Percentiles rank a stretch among this genome's conserved stretches.
Conservation (phyloP, 2,888 invertebrate species). For the Drosophila subquinaria region DNA sequence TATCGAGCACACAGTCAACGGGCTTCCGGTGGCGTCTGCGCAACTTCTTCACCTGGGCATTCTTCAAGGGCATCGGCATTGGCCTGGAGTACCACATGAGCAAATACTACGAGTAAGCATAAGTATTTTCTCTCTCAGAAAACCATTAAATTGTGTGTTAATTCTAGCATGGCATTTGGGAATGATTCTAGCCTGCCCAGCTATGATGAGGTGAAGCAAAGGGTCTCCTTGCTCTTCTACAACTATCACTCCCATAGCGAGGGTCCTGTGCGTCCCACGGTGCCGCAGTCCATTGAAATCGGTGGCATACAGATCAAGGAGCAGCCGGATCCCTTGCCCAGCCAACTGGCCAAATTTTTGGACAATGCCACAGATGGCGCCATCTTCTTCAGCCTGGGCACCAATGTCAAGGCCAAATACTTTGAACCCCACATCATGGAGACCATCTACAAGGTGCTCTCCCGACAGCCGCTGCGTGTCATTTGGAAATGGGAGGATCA, state of each 20-base stretch:
- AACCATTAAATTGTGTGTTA: background rate
- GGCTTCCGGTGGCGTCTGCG: constrained; percentile 52
- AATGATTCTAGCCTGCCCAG: constrained; percentile 58
- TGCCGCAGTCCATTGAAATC: constrained; percentile 80
- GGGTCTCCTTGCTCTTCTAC: constrained; percentile 75
- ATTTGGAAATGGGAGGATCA: constrained; percentile 90
- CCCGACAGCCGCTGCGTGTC: constrained; percentile 87
- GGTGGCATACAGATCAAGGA: constrained; percentile 83
- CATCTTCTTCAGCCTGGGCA: constrained; percentile 85
- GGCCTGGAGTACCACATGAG: constrained; percentile 35
- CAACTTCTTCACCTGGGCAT: constrained; percentile 26
- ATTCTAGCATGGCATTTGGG: constrained; percentile 47
- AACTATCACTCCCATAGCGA: constrained; percentile 80
- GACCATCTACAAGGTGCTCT: constrained; percentile 87
- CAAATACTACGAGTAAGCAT: constrained; percentile 44
- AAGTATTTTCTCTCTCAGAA: background rate
- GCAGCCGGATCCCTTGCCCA: constrained; percentile 77
- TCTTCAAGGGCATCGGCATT: constrained; percentile 7
- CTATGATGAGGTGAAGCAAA: constrained; percentile 65
- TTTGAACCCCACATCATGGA: constrained; percentile 86
- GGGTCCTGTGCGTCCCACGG: constrained; percentile 77
- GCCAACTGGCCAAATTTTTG: constrained; percentile 70
- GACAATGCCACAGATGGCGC: constrained; percentile 81
- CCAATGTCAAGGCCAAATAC: constrained; percentile 77
- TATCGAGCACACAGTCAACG: constrained; percentile 18